phyloP scores from a whole-genome alignment of 1,140 invertebrate species.

The Ruditapes philippinarum region DNA sequence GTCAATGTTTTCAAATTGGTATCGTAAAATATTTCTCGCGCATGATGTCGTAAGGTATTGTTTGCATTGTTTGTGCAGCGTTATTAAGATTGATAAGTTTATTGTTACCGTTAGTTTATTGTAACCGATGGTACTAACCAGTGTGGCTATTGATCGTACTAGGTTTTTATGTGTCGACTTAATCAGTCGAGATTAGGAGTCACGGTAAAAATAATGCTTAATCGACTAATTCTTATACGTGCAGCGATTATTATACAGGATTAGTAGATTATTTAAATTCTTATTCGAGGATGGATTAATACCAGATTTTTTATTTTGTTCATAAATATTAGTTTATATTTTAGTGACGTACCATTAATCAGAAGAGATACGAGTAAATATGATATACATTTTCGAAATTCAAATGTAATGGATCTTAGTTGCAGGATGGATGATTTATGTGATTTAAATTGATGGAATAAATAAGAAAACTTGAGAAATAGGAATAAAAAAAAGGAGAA shows the following conservation, averaged over 20 bases:
- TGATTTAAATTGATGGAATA: too few species aligned
- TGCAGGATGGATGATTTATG: too few species aligned
- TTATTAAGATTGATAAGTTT: not conserved
- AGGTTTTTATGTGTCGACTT: not conserved
- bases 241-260: not conserved
- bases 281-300: not conserved
- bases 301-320: not conserved
- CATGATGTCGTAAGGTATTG: not conserved
- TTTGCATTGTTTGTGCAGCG: not conserved
- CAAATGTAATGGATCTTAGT: too few species aligned
- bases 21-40: too few species aligned
- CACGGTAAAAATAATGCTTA: not conserved
- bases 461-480: not conserved
- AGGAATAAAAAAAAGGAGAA: not conserved
- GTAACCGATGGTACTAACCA: not conserved
- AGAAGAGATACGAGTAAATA: too few species aligned
- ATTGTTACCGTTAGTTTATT: too few species aligned
- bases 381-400: too few species aligned
- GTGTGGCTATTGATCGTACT: not conserved
- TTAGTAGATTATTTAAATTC: not conserved
- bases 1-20: not conserved
- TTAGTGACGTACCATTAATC: too few species aligned
- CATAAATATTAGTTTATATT: too few species aligned
- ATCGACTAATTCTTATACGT: not conserved
- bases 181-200: conserved; percentile 16